Conservation (phyloP, 1,140 invertebrate species). For the Probaryconus sp. region DNA sequence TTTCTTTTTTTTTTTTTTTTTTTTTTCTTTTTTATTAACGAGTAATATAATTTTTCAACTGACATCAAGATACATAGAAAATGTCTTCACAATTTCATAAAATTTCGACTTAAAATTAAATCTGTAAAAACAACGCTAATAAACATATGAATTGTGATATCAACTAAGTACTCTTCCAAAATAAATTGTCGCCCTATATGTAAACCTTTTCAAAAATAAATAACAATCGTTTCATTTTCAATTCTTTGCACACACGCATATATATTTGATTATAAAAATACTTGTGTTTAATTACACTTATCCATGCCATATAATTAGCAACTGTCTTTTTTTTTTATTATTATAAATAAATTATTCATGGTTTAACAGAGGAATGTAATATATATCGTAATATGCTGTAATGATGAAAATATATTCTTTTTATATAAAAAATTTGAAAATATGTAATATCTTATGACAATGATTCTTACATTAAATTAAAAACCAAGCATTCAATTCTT, state of each 20-base stretch:
- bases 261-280: constrained; percentile 43
- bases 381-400: constrained; percentile 6
- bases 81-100: neutral
- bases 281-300: constrained; percentile 28
- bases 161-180: neutral
- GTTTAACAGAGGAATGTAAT: constrained; percentile 5
- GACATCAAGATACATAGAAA: constrained; percentile 35
- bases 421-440: neutral
- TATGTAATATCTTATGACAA: too few species aligned
- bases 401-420: neutral
- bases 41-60: constrained; percentile 37
- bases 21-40: constrained; percentile 33
- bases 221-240: constrained; percentile 13
- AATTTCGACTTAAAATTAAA: constrained; percentile 3
- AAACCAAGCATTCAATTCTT: too few species aligned
- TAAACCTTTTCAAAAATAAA: constrained; percentile 29
- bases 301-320: constrained; percentile 8
- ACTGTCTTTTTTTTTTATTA: too few species aligned
- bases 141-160: constrained; percentile 2
- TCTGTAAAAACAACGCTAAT: neutral
- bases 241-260: constrained; percentile 5
- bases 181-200: neutral
- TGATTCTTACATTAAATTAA: too few species aligned
- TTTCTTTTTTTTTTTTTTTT: constrained; percentile 4
- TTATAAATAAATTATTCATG: constrained; percentile 16